Evolutionary conservation across 2,888 invertebrate species (phyloP).

Genomic region (Chloroclystis v-ata): DNA sequence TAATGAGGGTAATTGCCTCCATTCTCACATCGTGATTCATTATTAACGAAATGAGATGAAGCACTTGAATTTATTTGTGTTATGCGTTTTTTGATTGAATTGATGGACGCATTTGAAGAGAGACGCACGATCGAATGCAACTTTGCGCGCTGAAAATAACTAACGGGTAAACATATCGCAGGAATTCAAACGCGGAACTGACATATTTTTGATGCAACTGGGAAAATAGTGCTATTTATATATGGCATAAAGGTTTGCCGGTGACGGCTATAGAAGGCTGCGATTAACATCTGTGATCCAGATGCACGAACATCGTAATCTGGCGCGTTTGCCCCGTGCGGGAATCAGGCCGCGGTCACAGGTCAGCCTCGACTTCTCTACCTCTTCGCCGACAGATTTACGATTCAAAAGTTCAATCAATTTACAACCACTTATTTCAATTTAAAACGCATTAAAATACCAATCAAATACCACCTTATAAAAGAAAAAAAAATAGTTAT

Average conservation of each 20-base stretch:
- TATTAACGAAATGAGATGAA: conserved; percentile 50
- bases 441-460: too few relatives aligned
- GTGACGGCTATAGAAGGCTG: conserved; percentile 50
- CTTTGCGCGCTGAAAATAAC: conserved; percentile 38
- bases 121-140: conserved; percentile 43
- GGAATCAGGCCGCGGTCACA: conserved; percentile 39
- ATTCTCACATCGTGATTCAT: conserved; percentile 76
- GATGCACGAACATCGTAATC: conserved; percentile 54
- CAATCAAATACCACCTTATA: too few relatives aligned
- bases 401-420: conserved; percentile 45
- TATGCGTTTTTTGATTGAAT: conserved; percentile 62
- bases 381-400: conserved; percentile 33
- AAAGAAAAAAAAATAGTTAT: too few relatives aligned
- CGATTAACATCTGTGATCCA: conserved; percentile 63
- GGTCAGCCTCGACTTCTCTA: conserved; percentile 37
- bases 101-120: too few relatives aligned
- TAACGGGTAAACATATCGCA: conserved; percentile 29
- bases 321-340: conserved; percentile 25
- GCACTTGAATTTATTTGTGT: conserved; percentile 57
- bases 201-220: conserved; percentile 48
- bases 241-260: conserved; percentile 51
- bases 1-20: conserved; percentile 71
- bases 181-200: conserved; percentile 55
- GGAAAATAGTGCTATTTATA: conserved; percentile 56
- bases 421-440: conserved; percentile 29